These are phyloP conservation scores for Typhlomys cinereus DNA, from an alignment of 2,113 vertebrate species.

Conservation along the genomic window DNA sequence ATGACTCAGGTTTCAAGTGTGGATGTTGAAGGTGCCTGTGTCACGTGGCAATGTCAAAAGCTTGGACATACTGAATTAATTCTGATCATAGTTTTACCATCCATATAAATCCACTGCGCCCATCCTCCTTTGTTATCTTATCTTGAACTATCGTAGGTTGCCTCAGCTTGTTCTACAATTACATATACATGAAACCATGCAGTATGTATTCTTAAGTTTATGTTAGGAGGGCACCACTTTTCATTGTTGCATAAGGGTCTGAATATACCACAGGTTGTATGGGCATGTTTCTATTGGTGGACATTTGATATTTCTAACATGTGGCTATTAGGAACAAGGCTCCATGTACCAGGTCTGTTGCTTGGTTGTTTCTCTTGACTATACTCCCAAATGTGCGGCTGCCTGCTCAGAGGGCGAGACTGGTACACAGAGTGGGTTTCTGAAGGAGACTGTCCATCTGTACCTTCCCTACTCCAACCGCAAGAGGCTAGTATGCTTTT, in stretches of 20 bases:
- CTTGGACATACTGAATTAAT: not conserved
- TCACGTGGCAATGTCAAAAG: not conserved
- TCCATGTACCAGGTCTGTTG: not conserved
- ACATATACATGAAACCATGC: not conserved
- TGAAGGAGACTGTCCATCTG: not conserved
- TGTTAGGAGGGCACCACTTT: not conserved
- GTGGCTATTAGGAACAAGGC: not conserved
- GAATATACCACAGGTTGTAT: no score
- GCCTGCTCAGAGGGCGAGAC: not conserved
- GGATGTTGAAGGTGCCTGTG: no score
- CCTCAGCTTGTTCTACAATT: not conserved
- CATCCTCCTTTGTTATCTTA: not conserved
- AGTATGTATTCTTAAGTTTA: not conserved
- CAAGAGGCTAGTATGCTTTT: not conserved
- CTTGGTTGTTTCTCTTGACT: not conserved
- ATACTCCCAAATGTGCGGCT: not conserved
- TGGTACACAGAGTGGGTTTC: rapidly evolving
- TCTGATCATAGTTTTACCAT: not conserved
- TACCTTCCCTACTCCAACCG: no score
- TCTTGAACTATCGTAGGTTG: not conserved
- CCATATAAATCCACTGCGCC: not conserved
- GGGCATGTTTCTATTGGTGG: not conserved
- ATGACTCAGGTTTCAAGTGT: not conserved
- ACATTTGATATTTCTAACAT: not conserved
- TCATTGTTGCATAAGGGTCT: not conserved